Percentiles rank a stretch among this genome's conserved stretches.
Conservation (phyloP, 2,797 vertebrate genomes). For the Varecia variegata region DNA sequence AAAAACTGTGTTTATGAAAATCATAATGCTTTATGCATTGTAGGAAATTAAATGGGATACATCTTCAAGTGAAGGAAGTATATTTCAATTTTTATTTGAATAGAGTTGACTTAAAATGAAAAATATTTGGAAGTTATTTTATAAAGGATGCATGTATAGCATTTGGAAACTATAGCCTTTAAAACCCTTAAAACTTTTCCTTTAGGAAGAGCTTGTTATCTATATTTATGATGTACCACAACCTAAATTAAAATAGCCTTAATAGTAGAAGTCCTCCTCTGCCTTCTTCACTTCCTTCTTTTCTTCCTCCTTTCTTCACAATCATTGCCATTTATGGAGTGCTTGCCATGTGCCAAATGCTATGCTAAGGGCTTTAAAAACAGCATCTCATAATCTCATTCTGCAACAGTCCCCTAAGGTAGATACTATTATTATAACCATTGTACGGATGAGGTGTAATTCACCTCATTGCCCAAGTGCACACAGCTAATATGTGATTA, state of each 20-base stretch:
- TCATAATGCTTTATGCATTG: neutral
- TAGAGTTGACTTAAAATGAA: neutral
- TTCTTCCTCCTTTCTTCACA: neutral
- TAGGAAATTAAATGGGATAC: neutral
- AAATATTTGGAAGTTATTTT: neutral
- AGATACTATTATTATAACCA: neutral
- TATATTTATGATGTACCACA: neutral
- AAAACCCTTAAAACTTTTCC: neutral
- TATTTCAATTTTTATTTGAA: conserved; percentile 3
- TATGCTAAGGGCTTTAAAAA: neutral
- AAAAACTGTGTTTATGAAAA: neutral
- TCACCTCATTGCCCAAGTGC: neutral
- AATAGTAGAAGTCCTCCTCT: neutral
- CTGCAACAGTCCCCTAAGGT: neutral
- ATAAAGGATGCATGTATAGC: neutral
- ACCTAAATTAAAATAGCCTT: conserved; percentile 5
- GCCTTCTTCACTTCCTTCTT: neutral
- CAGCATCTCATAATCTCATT: neutral
- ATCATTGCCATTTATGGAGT: neutral
- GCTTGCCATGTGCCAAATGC: neutral
- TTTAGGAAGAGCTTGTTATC: neutral
- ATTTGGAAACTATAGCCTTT: neutral
- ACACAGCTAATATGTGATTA: neutral
- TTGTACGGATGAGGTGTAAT: neutral
- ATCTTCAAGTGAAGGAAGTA: neutral